phyloP scores from a whole-genome alignment of 2,113 vertebrate genomes.

The Eurystomus gularis region DNA sequence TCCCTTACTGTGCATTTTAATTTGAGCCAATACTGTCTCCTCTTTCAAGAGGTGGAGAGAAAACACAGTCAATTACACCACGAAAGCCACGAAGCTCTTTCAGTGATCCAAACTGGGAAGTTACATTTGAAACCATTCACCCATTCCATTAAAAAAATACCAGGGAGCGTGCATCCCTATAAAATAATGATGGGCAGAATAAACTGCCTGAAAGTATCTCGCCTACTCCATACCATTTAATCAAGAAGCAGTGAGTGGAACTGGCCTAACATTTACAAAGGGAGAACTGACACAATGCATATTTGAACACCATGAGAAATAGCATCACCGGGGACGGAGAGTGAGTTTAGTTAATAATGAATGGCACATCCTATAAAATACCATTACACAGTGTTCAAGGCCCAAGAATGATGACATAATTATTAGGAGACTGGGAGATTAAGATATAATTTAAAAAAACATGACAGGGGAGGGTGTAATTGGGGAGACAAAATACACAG shows the following conservation, averaged over 20 bases:
- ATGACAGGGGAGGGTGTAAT: slow-evolving; percentile 84
- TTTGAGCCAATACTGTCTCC: slow-evolving; percentile 5
- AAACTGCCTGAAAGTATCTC: slow-evolving; percentile 46
- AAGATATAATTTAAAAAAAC: slow-evolving; percentile 85
- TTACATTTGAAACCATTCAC: slow-evolving; percentile 48
- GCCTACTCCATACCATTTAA: slow-evolving; percentile 52
- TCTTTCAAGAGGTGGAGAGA: slow-evolving; percentile 45
- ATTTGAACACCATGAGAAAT: slow-evolving; percentile 77
- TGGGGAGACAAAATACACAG: slow-evolving; percentile 84
- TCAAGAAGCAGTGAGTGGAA: slow-evolving; percentile 57
- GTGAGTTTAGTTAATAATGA: slow-evolving; percentile 83
- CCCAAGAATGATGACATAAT: slow-evolving; percentile 85
- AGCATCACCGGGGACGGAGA: slow-evolving; percentile 73
- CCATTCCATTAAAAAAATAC: slow-evolving; percentile 57
- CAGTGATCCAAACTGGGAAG: slow-evolving; percentile 29
- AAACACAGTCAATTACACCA: slow-evolving; percentile 37
- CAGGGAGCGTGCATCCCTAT: neutral
- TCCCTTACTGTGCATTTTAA: slow-evolving; percentile 21
- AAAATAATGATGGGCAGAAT: slow-evolving; percentile 69
- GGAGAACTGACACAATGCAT: slow-evolving; percentile 75
- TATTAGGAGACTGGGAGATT: slow-evolving; percentile 84
- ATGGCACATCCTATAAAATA: slow-evolving; percentile 81
- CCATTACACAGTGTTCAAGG: slow-evolving; percentile 78
- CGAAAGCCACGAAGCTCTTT: slow-evolving; percentile 6
- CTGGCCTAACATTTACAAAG: slow-evolving; percentile 70